Evolutionary conservation across 2,888 invertebrate species (phyloP), one percentile per base, ranked within the genome.

Genomic region (Tuta absoluta): DNA sequence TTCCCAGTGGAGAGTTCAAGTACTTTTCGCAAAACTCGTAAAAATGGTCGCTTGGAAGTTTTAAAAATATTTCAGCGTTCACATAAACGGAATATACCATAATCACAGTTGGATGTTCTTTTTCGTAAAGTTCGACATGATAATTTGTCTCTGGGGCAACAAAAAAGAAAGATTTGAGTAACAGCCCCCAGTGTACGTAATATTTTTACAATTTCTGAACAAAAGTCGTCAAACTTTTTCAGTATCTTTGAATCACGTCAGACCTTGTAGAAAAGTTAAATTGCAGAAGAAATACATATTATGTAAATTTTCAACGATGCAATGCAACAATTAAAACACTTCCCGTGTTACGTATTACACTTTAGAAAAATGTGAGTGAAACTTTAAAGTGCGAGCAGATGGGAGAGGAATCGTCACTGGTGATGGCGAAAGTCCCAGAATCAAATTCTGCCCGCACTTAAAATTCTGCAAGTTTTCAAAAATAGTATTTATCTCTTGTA

Each of bases 201-300:
- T 79, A 76, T 84, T 83, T 81, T 81, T 81, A 83, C 78, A 82
- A 80, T 76, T 75, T 71, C 76, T 71, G 76, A 84, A 84, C 82
- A 85, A 84, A 76, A 76, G 82, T 80, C 80, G 80, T 85, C 79
- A 78, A 84, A 84, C 85, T 85, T 85, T 84, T 78, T 77, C 79
- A 81, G 82, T 79, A 80, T 71, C 72, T 71, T 73, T 70, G n/a
- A 8, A 17, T 17, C 33, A 17, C 56, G 23, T 23, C 51, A 23
- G 14, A 24, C 51, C 1, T 53, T 23, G 51, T 24, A 53, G 5
- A 17, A n/a, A 17, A 45, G 45, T 45, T 17, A 17, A 14, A 41
- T n/a, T 41, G 14, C 14, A 41, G 14, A 3, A 33, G 33, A 33
- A 33, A 33, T 1, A 28, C n/a, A n/a, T n/a, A n/a, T n/a, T n/a